Percentiles rank a stretch among this genome's conserved stretches.
These are phyloP conservation scores for Phrynocephalus versicolor DNA, from an alignment of 2,113 vertebrate genomes.

Conservation along the genomic window DNA sequence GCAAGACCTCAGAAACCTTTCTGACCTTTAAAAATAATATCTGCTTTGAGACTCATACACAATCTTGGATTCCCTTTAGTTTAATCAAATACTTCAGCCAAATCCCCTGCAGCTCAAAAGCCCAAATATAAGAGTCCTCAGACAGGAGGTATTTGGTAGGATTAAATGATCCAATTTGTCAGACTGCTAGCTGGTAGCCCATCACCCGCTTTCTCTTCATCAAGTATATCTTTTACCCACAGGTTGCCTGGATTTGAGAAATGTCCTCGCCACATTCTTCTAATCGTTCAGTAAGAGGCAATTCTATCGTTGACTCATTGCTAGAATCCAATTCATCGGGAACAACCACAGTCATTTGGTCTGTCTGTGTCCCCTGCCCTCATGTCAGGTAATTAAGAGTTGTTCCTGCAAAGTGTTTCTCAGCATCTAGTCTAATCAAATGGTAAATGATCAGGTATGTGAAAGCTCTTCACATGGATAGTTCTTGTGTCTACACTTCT, in stretches of 20 bases:
- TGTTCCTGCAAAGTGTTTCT: neutral
- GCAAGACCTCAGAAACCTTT: slow-evolving; percentile 35
- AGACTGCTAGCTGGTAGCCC: slow-evolving; percentile 26
- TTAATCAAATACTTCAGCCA: slow-evolving; percentile 22
- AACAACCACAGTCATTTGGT: neutral
- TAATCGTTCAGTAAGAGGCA: neutral
- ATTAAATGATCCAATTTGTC: slow-evolving; percentile 47
- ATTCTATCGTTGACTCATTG: neutral
- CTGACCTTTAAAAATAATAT: slow-evolving; percentile 47
- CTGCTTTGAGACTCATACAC: slow-evolving; percentile 36
- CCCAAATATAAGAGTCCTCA: slow-evolving; percentile 27
- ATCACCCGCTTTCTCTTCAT: slow-evolving; percentile 9
- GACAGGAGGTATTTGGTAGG: slow-evolving; percentile 34
- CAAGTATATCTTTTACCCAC: neutral
- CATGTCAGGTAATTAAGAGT: slow-evolving; percentile 4
- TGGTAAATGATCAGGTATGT: neutral
- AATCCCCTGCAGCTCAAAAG: slow-evolving; percentile 42
- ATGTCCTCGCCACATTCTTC: neutral
- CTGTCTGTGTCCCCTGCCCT: accelerated
- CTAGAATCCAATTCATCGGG: slow-evolving; percentile 25
- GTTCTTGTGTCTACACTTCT: neutral
- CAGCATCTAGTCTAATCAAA: neutral
- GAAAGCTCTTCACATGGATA: neutral
- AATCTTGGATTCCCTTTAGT: slow-evolving; percentile 16
- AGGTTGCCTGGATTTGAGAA: slow-evolving; percentile 9